Conservation (phyloP, 1,140 invertebrate species). For the Diabrotica virgifera region DNA sequence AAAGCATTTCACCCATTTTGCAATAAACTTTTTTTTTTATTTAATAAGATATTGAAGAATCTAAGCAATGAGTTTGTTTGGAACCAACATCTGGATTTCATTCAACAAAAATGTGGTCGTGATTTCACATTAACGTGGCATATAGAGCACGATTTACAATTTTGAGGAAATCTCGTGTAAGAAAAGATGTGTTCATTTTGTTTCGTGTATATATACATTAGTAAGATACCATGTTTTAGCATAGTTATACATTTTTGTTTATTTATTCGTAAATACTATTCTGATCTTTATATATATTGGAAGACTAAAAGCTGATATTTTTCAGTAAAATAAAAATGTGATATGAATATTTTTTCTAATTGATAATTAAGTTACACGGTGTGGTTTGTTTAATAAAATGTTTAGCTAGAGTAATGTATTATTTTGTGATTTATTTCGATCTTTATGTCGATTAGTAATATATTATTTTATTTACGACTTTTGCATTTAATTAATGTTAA, state of each 20-base stretch:
- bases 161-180: neutral
- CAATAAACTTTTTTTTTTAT: too few relatives aligned
- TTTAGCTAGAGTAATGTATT: neutral
- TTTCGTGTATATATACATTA: neutral
- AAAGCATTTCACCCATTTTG: too few relatives aligned
- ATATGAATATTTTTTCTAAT: neutral
- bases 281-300: neutral
- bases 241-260: neutral
- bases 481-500: neutral
- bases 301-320: neutral
- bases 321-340: slow-evolving; percentile 3
- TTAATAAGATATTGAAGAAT: too few relatives aligned
- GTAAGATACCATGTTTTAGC: neutral
- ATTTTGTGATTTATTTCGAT: slow-evolving; percentile 1
- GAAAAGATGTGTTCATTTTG: neutral
- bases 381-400: slow-evolving; percentile 1
- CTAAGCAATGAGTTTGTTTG: too few relatives aligned
- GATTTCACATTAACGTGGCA: too few relatives aligned
- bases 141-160: neutral
- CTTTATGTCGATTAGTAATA: neutral
- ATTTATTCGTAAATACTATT: neutral
- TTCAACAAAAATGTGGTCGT: too few relatives aligned
- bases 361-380: neutral
- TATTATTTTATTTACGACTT: slow-evolving; percentile 3
- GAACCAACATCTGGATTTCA: too few relatives aligned